phyloP scores from a whole-genome alignment of 53 echinoderm and acorn worm genomes.

The Hippasteria phrygiana region DNA sequence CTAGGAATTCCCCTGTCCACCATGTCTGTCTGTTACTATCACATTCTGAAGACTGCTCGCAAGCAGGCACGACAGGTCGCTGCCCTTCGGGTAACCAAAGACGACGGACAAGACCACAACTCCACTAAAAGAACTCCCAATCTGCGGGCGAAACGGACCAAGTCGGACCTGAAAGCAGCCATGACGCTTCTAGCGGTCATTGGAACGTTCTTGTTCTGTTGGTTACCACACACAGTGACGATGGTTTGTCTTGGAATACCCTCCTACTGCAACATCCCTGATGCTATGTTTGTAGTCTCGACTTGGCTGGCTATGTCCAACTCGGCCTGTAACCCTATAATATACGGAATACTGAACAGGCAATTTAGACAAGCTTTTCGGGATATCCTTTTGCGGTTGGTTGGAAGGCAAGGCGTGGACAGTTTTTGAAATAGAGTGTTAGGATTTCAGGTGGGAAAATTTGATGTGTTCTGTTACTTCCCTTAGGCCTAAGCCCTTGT shows the following conservation, averaged over 20 bases:
- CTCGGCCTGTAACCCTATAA: constrained; percentile 82
- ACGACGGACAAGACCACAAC: neutral
- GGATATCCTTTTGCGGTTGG: neutral
- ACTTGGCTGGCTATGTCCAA: constrained; percentile 80
- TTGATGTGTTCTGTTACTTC: no score
- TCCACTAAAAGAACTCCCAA: neutral
- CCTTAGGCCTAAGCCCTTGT: no score
- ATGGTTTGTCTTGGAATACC: constrained; percentile 60
- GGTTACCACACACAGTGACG: constrained; percentile 71
- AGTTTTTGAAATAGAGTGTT: neutral
- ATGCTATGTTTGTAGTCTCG: constrained; percentile 49
- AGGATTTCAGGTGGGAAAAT: no score
- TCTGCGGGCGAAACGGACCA: constrained; percentile 47
- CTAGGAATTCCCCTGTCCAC: constrained; percentile 54
- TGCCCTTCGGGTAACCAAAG: neutral
- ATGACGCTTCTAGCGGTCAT: constrained; percentile 75
- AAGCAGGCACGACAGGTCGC: constrained; percentile 69
- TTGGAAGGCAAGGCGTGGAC: neutral
- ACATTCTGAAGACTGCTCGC: constrained; percentile 72
- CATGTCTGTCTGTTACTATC: constrained; percentile 73
- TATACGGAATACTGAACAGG: constrained; percentile 68
- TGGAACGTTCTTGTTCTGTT: constrained; percentile 82
- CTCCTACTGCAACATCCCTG: constrained; percentile 49
- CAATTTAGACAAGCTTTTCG: neutral
- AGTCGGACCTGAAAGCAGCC: constrained; percentile 76